phyloP scores from a whole-genome alignment of 2,113 vertebrate species.

The human (Homo sapiens) region DNA sequence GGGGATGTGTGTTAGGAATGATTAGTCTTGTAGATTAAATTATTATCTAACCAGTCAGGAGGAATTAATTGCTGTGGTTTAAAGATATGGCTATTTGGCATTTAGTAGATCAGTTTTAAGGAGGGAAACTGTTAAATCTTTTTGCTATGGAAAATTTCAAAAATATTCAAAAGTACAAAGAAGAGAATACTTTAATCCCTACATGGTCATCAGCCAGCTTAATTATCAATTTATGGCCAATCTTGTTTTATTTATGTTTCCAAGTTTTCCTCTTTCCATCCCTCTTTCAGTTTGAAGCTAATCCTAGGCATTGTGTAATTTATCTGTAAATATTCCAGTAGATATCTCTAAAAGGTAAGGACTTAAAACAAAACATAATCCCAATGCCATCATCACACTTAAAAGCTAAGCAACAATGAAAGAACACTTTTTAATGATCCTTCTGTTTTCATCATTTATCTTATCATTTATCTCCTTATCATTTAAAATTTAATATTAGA shows the following conservation, averaged over 20 bases:
- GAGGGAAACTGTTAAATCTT: constrained; percentile 46
- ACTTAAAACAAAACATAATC: not conserved
- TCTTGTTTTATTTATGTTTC: constrained; percentile 12
- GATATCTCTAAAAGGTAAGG: not conserved
- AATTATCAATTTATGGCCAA: not conserved
- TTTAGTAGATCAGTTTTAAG: constrained; percentile 78
- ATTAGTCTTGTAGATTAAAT: constrained; percentile 83
- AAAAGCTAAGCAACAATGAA: not conserved
- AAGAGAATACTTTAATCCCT: not conserved
- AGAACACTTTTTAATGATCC: not conserved
- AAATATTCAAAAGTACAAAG: constrained; percentile 23
- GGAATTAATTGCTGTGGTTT: constrained; percentile 82
- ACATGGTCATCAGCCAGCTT: not conserved
- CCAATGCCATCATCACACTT: not conserved
- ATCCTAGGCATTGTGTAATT: not conserved
- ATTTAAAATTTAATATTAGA: constrained; percentile 45
- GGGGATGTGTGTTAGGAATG: constrained; percentile 60
- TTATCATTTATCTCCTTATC: not conserved
- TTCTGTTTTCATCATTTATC: not conserved
- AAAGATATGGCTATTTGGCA: constrained; percentile 77
- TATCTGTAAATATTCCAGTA: constrained; percentile 22
- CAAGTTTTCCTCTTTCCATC: not conserved
- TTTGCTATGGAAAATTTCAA: constrained; percentile 29
- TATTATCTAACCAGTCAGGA: constrained; percentile 80
- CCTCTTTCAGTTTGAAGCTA: constrained; percentile 1